Conservation (phyloP, 2,797 vertebrate genomes). For the Podarcis lilfordi region DNA sequence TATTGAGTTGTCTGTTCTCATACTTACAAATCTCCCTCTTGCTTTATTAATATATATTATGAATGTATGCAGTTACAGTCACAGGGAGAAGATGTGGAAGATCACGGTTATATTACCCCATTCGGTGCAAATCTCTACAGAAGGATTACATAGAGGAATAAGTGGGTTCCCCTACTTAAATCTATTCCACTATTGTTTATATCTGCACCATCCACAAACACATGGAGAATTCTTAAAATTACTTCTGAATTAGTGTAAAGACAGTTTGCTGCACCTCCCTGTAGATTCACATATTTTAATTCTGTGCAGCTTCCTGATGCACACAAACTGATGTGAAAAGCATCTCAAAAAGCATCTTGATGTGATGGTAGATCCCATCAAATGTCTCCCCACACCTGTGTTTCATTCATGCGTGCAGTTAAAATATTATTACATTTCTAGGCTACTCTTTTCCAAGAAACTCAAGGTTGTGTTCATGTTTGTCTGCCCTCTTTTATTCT, state of each 20-base stretch:
- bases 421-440: background rate
- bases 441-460: background rate
- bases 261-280: background rate
- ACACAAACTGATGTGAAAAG: background rate
- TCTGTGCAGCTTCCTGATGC: background rate
- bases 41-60: background rate
- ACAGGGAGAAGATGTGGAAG: constrained; percentile 20
- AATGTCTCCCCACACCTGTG: background rate
- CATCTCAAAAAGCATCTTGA: background rate
- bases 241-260: background rate
- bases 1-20: background rate
- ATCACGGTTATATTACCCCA: constrained; percentile 25
- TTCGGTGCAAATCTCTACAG: constrained; percentile 19
- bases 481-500: background rate
- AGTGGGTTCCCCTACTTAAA: background rate
- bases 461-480: background rate
- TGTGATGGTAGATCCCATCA: background rate
- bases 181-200: background rate
- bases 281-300: background rate
- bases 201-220: background rate
- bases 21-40: background rate
- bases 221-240: background rate
- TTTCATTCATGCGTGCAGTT: too few relatives aligned
- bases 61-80: background rate
- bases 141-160: background rate